Percentiles rank a stretch among this genome's conserved stretches.
phyloP scores from a whole-genome alignment of 1,140 invertebrate species.

The Pseudomyrmex cubaensis region DNA sequence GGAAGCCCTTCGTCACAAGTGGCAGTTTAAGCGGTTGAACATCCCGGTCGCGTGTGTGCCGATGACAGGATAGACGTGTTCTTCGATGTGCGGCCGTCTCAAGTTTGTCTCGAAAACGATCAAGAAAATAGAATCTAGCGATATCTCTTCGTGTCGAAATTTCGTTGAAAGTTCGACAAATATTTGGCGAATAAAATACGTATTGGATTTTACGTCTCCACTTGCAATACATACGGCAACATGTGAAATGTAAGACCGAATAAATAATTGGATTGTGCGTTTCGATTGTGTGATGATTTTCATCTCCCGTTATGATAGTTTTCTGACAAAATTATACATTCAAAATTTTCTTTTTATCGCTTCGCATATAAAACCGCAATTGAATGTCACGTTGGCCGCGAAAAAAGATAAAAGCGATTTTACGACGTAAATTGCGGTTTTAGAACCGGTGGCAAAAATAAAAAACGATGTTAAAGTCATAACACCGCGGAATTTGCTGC shows the following conservation, averaged over 20 bases:
- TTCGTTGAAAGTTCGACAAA: background rate
- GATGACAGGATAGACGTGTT: conserved; percentile 29
- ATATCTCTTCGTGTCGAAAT: background rate
- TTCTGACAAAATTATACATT: background rate
- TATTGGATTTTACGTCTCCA: conserved; percentile 34
- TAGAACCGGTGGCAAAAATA: background rate
- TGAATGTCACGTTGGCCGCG: background rate
- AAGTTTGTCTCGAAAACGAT: background rate
- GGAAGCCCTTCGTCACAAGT: conserved; percentile 70
- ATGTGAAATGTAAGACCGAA: conserved; percentile 22
- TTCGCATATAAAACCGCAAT: background rate
- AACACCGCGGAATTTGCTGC: too few species aligned
- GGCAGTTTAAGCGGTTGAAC: conserved; percentile 72
- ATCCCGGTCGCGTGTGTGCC: conserved; percentile 73
- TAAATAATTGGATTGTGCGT: conserved; percentile 33
- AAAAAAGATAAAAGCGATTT: background rate
- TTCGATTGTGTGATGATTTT: background rate
- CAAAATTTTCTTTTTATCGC: background rate
- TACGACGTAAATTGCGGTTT: background rate
- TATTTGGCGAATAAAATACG: conserved; percentile 1
- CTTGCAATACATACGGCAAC: conserved; percentile 14
- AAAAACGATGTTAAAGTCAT: too few species aligned
- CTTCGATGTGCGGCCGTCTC: background rate
- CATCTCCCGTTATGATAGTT: background rate
- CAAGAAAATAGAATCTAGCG: conserved; percentile 1